phyloP scores from a whole-genome alignment of 1,140 invertebrate species.

The Drosophila repleta region DNA sequence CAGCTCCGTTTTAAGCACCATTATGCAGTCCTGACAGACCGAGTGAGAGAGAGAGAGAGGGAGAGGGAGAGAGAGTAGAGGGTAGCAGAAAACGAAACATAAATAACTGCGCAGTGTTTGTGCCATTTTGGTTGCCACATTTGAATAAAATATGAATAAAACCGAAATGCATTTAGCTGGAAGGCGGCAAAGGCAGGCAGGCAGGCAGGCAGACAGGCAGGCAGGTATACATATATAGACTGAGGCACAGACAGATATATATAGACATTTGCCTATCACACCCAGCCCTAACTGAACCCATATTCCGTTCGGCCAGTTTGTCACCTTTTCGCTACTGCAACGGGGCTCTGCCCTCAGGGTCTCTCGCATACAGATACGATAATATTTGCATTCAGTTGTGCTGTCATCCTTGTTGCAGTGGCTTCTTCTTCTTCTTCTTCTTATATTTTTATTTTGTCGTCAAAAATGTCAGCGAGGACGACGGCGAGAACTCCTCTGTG shows the following conservation, averaged over 20 bases:
- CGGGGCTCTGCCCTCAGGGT: constrained; percentile 20
- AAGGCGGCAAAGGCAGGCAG: constrained; percentile 16
- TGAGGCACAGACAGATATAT: constrained; percentile 3
- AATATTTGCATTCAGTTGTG: constrained; percentile 79
- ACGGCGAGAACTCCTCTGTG: constrained; percentile 22
- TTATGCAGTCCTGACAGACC: constrained; percentile 36
- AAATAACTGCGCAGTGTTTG: constrained; percentile 78
- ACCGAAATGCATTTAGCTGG: constrained; percentile 76
- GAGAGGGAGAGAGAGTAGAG: background rate
- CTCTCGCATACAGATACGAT: constrained; percentile 67
- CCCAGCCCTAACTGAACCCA: background rate
- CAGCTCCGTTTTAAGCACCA: constrained; percentile 18
- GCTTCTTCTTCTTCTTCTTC: background rate
- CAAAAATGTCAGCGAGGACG: constrained; percentile 69
- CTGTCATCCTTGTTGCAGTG: constrained; percentile 56
- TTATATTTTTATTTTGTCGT: constrained; percentile 67
- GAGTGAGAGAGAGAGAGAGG: constrained; percentile 1
- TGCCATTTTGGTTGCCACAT: constrained; percentile 79
- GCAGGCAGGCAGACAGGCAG: constrained; percentile 7
- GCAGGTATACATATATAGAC: background rate
- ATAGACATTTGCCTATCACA: constrained; percentile 14
- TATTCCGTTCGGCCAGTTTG: constrained; percentile 61
- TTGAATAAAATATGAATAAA: constrained; percentile 82
- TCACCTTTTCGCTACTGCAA: constrained; percentile 73
- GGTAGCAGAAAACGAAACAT: constrained; percentile 56